phyloP scores from a whole-genome alignment of 2,888 invertebrate species.

The Pandemis heparana region DNA sequence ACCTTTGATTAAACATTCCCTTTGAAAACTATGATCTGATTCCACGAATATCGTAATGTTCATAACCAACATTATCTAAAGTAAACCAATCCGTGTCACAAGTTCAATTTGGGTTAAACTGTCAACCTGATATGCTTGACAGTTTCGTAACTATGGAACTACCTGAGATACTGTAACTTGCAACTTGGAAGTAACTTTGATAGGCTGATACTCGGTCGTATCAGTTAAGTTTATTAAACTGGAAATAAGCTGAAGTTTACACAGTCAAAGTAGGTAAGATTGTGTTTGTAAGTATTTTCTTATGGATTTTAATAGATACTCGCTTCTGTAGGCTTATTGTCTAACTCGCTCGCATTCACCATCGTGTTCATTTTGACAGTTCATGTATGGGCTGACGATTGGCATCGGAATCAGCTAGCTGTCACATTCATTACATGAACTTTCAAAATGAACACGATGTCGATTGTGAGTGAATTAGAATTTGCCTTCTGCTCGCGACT shows the following conservation, averaged over 20 bases:
- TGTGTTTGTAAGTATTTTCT: too few relatives aligned
- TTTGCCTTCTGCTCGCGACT: too few relatives aligned
- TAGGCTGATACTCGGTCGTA: slow-evolving; percentile 19
- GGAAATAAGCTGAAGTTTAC: background rate
- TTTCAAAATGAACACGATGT: too few relatives aligned
- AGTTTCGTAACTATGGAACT: slow-evolving; percentile 11
- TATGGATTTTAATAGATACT: too few relatives aligned
- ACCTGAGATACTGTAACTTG: slow-evolving; percentile 18
- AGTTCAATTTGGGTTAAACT: slow-evolving; percentile 20
- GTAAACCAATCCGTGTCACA: slow-evolving; percentile 11
- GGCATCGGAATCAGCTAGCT: too few relatives aligned
- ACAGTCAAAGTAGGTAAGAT: too few relatives aligned
- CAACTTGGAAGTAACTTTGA: slow-evolving; percentile 23
- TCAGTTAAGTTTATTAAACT: slow-evolving; percentile 8
- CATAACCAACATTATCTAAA: background rate
- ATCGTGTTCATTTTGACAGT: too few relatives aligned
- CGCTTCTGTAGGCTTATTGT: too few relatives aligned
- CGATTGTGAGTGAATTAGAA: too few relatives aligned
- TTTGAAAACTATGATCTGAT: background rate
- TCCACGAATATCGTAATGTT: background rate
- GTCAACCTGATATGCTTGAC: slow-evolving; percentile 10
- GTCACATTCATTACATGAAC: too few relatives aligned
- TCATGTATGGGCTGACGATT: too few relatives aligned
- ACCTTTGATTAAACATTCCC: background rate
- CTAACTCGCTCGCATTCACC: too few relatives aligned